Evolutionary conservation across 2,113 vertebrate genomes (phyloP), one percentile per base, ranked within the genome.

Genomic region (Nansenia antarctica): DNA sequence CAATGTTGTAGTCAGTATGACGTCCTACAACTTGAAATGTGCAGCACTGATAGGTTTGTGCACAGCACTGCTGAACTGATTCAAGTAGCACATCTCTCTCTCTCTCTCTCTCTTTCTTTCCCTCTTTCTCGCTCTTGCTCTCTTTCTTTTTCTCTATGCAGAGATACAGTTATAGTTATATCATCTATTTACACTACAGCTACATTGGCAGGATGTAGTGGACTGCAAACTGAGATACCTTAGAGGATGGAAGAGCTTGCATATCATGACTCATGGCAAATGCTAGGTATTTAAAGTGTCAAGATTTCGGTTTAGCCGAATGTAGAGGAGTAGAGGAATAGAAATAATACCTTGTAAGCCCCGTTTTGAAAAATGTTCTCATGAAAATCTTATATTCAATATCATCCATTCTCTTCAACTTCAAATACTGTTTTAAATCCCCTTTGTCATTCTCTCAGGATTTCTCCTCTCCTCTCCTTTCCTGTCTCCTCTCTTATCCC

Each of bases 121-220:
- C 20, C 47, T 52, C n/a, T 8, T 20, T 1, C 20, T 2, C n/a
- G 5, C 20, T 52, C 49, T 52, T n/a, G n/a, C 47, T 20, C 47
- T 52, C 47, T 52, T 20, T 8, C n/a, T 1, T 7, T 2, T 7
- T 24, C 20, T 52, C 49, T 52, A 7, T 9, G 20, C 18, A 24
- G 49, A n/a, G 20, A 52, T 52, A n/a, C n/a, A n/a, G n/a, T n/a
- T n/a, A n/a, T n/a, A n/a, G n/a, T n/a, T n/a, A 2, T 52, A 20
- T n/a, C 7, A 20, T 11, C 27, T 15, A 74, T 84, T 62, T 52
- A 52, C 60, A 71, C 9, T 18, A 11, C 35, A 59, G 63, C n/a
- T n/a, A 63, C 62, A n/a, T n/a, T 52, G 39, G n/a, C n/a, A n/a
- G n/a, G 34, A 15, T 9, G 53, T 60, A 26, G 34, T 65, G 32